Percentiles rank a stretch among this genome's conserved stretches.
Conservation (phyloP, 2,888 invertebrate genomes). For the Acrobasis suavella region DNA sequence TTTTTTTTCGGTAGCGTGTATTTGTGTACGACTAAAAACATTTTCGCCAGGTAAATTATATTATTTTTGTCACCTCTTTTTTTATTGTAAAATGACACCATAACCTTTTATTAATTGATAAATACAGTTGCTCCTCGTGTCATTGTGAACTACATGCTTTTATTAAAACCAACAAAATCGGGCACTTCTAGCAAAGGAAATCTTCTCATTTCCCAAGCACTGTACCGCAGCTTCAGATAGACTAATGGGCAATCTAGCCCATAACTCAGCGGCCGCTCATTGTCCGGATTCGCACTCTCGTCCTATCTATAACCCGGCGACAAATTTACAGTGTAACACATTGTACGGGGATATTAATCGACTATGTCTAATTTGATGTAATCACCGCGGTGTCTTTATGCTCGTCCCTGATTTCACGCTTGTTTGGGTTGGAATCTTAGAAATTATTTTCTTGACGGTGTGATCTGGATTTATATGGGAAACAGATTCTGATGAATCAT, state of each 20-base stretch:
- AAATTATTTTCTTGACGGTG: constrained; percentile 21
- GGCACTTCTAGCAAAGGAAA: constrained; percentile 47
- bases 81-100: no score
- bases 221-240: constrained; percentile 71
- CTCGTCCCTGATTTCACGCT: constrained; percentile 26
- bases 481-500: no score
- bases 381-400: constrained; percentile 35
- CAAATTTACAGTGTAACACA: constrained; percentile 79
- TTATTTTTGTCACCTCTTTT: no score
- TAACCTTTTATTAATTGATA: no score
- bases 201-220: constrained; percentile 57
- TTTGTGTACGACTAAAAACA: no score
- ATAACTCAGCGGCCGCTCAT: constrained; percentile 76
- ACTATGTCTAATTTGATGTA: constrained; percentile 66
- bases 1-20: no score
- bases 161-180: no score
- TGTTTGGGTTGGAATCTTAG: constrained; percentile 5
- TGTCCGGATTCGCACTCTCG: constrained; percentile 74
- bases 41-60: no score
- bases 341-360: constrained; percentile 68
- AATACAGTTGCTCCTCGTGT: no score
- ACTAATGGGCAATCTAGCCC: constrained; percentile 73
- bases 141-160: no score
- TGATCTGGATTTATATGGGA: no score
- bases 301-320: constrained; percentile 74